Base-by-base conservation (phyloP, 2,888 invertebrate species). In the Synanthedon myopaeformis region DNA sequence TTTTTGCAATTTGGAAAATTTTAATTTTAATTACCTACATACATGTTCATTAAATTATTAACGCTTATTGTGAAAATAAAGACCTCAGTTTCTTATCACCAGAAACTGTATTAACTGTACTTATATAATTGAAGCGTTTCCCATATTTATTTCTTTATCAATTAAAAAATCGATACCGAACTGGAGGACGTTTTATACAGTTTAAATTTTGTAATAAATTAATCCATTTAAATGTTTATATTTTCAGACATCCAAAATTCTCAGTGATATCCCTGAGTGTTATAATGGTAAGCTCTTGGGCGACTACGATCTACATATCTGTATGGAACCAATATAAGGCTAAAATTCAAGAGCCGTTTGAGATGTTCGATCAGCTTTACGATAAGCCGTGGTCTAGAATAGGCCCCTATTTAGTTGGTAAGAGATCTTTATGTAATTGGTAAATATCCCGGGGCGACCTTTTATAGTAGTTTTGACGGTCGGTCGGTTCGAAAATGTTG, bases 311-410 rank as follows among this genome's bases (percentile, higher is more conserved):
- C 63, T 86, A 92, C 61, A 90, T 94, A 57, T 94, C 94, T 0
- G 90, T 93, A 67, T 90, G 90, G 78, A 90, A 92, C 74, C 90
- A 93, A 64, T 94, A 94, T 72, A 90, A 90, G 52, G 92, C 92
- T 51, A 88, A 93, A 61, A 93, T 95, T 55, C 91, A 94, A 62
- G 91, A 93, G 67, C 94, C 95, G 1, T 94, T 95, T 65, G 94
- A 94, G 60, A 90, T 94, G 67, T 94, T 95, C 74, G 94, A 94
- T 76, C 91, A 93, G 59, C 82, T 95, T 6, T 95, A 95, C 72
- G 94, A 94, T 76, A 95, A 94, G 66, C 95, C 95, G 8, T 95
- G 95, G 94, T 89, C 93, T 58, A 89, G 95, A 65, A 91, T 94
- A 23, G 94, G 94, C 8, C 92, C 94, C 10, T 95, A 94, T 74